A percentile compares a stretch with the other conserved stretches of the same genome.
phyloP scores from a whole-genome alignment of 2,888 invertebrate genomes.

The Philereme vetulata region DNA sequence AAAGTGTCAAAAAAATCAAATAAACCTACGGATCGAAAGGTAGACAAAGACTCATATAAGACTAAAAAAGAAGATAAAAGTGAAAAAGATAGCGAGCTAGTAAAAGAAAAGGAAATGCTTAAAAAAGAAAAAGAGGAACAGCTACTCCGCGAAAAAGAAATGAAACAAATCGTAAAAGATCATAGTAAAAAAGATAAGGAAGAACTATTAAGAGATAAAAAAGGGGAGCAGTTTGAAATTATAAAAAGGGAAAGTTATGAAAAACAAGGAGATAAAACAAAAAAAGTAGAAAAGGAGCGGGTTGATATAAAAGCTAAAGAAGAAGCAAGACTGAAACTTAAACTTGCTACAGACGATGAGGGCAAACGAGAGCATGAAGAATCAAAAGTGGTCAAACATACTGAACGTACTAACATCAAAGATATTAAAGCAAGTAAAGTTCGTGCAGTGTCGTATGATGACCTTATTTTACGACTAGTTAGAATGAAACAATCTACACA shows the following conservation, averaged over 20 bases:
- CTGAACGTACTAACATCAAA: conserved; percentile 8
- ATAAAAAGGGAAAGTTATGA: background rate
- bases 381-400: conserved; percentile 3
- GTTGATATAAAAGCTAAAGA: conserved; percentile 13
- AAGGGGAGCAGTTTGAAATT: no score
- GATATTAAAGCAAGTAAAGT: conserved; percentile 45
- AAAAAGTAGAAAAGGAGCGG: conserved; percentile 1
- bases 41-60: conserved; percentile 17
- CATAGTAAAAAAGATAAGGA: conserved; percentile 2
- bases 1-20: conserved; percentile 16
- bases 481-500: conserved; percentile 44
- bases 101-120: conserved; percentile 14
- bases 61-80: conserved; percentile 30
- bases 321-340: conserved; percentile 3
- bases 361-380: conserved; percentile 11
- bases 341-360: conserved; percentile 32
- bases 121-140: conserved; percentile 31
- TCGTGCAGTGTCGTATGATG: conserved; percentile 41
- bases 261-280: conserved; percentile 1
- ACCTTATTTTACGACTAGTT: conserved; percentile 49
- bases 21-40: conserved; percentile 4
- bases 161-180: conserved; percentile 13
- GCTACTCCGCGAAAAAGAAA: conserved; percentile 16
- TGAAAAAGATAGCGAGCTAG: conserved; percentile 4
- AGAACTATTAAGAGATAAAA: no score